Base-by-base conservation (phyloP, 1,140 invertebrate species). In the Diachasmimorpha longicaudata region DNA sequence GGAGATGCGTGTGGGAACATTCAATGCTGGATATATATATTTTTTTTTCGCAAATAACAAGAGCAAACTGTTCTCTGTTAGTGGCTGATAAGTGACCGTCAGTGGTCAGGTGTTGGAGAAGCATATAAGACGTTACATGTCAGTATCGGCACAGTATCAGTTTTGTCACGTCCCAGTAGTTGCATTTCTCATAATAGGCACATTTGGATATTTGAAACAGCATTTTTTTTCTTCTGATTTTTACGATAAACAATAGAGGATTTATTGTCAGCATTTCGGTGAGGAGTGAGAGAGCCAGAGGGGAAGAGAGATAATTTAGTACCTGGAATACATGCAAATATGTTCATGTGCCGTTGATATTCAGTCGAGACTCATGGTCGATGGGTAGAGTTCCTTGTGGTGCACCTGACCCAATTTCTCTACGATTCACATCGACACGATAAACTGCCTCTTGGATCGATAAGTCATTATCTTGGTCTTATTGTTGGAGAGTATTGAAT, bases 81-180 rank as follows among this genome's bases (percentile, higher is more conserved):
- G 81, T 80, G 68, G 76, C 79, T 76, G 81, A 85, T 84, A 85
- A 85, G 79, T 81, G 79, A 79, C 76, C 77, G 69, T 76, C 67
- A 72, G 63, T 81, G 78, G 78, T 79, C 80, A 84, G 80, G 77
- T 72, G 71, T 39, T 70, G 70, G 52, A 74, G 16, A 46, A 67
- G 68, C 66, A 74, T 81, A 83, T 83, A 84, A 84, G 71, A 81
- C 78, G 74, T 76, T 70, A 72, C 75, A 72, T 78, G 63, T 70
- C 46, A 77, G 72, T 44, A 48, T 13, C 39, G 36, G 4, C 31
- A 37, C 66, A 77, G 58, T 69, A 78, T 80, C 81, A 78, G 75
- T 79, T 78, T 52, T 21, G 42, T 75, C 42, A 73, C 25, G 25
- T 48, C 36, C 52, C 70, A 52, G 70, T 48, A 63, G n/a, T 66